A percentile compares a stretch with the other conserved stretches of the same genome.
Conservation (phyloP, 2,113 vertebrate species). For the Apodemus speciosus region DNA sequence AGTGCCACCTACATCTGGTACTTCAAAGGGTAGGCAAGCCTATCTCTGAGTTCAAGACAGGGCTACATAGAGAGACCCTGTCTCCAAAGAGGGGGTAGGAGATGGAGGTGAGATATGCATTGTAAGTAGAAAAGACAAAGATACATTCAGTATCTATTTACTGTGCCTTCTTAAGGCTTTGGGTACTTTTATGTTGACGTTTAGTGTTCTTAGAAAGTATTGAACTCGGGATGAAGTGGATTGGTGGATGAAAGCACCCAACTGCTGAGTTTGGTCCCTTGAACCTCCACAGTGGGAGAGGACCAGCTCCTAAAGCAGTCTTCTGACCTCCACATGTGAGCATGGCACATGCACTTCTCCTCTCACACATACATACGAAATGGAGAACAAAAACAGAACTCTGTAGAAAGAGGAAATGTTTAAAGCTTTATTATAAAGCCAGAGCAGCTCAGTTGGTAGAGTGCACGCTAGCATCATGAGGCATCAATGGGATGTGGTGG, state of each 20-base stretch:
- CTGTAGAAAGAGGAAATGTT: background rate
- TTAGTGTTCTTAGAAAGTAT: constrained; percentile 9
- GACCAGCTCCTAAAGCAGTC: background rate
- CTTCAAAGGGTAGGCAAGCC: background rate
- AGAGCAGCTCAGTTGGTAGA: background rate
- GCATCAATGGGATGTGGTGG: background rate
- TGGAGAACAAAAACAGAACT: background rate
- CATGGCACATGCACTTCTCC: too few species aligned
- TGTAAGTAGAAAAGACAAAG: background rate
- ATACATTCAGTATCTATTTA: background rate
- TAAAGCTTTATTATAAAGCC: background rate
- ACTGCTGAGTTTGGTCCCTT: background rate
- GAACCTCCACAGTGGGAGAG: background rate
- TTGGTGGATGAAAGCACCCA: background rate
- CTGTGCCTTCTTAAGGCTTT: constrained; percentile 28
- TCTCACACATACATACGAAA: background rate
- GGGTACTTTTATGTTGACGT: background rate
- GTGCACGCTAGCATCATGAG: background rate
- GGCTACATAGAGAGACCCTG: background rate
- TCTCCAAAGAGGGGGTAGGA: background rate
- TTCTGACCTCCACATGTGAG: background rate
- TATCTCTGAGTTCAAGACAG: background rate
- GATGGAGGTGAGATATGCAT: too few species aligned
- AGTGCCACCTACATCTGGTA: background rate
- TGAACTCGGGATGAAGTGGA: background rate